phyloP scores from a whole-genome alignment of 2,113 vertebrate species.

The Mionectes macconnelli region DNA sequence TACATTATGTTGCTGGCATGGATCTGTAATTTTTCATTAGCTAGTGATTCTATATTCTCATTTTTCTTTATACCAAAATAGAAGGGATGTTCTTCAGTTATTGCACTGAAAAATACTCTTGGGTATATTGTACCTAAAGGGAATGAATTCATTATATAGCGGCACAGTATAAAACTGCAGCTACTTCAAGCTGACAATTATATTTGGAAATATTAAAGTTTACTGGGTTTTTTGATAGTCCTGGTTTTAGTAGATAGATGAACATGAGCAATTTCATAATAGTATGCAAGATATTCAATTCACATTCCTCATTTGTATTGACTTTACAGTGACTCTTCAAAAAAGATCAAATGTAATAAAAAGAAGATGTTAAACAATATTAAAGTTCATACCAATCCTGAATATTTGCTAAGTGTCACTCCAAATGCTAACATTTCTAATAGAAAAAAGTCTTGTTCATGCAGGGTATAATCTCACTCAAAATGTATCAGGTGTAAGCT shows the following conservation, averaged over 20 bases:
- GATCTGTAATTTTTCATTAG: constrained; percentile 35
- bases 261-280: background rate
- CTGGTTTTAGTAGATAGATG: background rate
- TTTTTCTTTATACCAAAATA: constrained; percentile 8
- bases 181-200: background rate
- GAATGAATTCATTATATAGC: background rate
- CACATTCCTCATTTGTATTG: background rate
- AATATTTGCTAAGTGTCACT: background rate
- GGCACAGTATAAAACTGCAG: background rate
- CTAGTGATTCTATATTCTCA: constrained; percentile 9
- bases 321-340: background rate
- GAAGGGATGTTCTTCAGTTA: constrained; percentile 12
- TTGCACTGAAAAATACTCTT: constrained; percentile 20
- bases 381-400: background rate
- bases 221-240: background rate
- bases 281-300: background rate
- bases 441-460: background rate
- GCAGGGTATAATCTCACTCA: background rate
- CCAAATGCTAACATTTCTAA: background rate
- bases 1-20: constrained; percentile 5
- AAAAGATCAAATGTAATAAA: background rate
- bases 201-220: background rate
- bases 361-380: background rate
- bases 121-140: background rate
- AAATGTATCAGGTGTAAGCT: background rate